Evolutionary conservation across 1,140 invertebrate genomes (phyloP).

Genomic region (Lepidostoma basale): DNA sequence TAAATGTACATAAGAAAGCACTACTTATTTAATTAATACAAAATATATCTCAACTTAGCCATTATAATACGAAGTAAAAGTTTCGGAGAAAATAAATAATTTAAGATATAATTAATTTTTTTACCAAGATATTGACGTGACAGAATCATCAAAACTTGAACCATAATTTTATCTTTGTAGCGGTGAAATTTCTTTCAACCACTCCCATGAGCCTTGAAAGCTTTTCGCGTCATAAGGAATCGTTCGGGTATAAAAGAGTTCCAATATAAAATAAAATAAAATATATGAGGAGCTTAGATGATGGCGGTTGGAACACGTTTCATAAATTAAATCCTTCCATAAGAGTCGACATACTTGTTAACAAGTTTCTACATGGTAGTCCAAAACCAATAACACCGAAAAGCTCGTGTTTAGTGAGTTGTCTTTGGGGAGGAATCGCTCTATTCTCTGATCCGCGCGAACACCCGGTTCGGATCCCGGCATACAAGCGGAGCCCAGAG

Average conservation of each 20-base stretch:
- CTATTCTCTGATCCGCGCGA: background rate
- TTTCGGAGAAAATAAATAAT: too few species aligned
- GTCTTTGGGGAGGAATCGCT: conserved; percentile 23
- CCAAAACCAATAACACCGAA: conserved; percentile 27
- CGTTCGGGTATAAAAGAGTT: background rate
- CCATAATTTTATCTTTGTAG: too few species aligned
- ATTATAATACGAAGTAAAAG: too few species aligned
- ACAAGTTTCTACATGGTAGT: conserved; percentile 25
- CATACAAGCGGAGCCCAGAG: background rate
- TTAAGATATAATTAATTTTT: too few species aligned
- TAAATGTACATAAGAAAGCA: too few species aligned
- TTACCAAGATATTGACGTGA: too few species aligned
- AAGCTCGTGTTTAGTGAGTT: conserved; percentile 23
- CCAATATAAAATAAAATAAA: conserved; percentile 11
- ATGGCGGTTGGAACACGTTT: conserved; percentile 17
- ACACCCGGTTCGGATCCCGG: conserved; percentile 2
- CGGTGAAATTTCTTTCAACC: too few species aligned
- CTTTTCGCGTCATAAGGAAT: background rate
- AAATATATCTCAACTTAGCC: too few species aligned
- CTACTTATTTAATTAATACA: too few species aligned
- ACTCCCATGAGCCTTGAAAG: too few species aligned
- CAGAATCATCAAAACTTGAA: too few species aligned
- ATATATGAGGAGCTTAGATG: conserved; percentile 19
- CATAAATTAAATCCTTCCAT: conserved; percentile 32
- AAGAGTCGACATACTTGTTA: conserved; percentile 27